These are phyloP conservation scores for Acipenser ruthenus DNA, from an alignment of 2,797 vertebrate genomes.

Conservation along the genomic window DNA sequence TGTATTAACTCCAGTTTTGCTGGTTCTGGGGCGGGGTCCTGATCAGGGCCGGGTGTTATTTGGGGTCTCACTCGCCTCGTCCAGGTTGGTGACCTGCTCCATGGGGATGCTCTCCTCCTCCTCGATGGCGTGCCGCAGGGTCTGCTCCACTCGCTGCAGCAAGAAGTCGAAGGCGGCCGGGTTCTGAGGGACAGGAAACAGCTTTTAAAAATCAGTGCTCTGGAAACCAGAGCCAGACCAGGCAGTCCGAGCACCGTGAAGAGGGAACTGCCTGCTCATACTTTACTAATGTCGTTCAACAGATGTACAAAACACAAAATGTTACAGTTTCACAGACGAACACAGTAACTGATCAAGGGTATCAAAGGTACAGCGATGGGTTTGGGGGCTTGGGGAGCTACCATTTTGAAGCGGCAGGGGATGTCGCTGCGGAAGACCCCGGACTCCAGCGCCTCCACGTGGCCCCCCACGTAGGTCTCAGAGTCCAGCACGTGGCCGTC, in stretches of 20 bases:
- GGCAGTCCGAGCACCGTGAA: too few species aligned
- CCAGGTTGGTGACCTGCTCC: constrained; percentile 87
- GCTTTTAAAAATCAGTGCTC: too few species aligned
- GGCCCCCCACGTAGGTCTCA: constrained; percentile 92
- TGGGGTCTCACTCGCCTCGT: constrained; percentile 60
- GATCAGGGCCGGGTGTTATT: too few species aligned
- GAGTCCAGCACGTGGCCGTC: constrained; percentile 88
- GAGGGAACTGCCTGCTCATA: too few species aligned
- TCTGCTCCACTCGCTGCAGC: constrained; percentile 80
- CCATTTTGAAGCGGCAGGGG: constrained; percentile 96
- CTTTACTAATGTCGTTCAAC: too few species aligned
- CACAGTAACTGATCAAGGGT: too few species aligned
- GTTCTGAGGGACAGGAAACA: constrained; percentile 59
- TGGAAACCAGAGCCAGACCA: too few species aligned
- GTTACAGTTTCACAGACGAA: too few species aligned
- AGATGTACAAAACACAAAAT: too few species aligned
- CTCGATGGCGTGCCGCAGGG: constrained; percentile 82
- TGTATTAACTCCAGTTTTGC: too few species aligned
- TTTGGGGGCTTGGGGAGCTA: constrained; percentile 28
- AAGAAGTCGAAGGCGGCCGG: constrained; percentile 89
- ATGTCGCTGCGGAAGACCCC: constrained; percentile 97
- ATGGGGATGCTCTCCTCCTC: constrained; percentile 87
- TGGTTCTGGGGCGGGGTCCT: too few species aligned
- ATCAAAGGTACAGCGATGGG: too few species aligned
- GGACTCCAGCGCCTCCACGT: constrained; percentile 91